Evolutionary conservation across 1,140 invertebrate species (phyloP), one percentile per base, ranked within the genome.

Genomic region (Drusus annulatus): DNA sequence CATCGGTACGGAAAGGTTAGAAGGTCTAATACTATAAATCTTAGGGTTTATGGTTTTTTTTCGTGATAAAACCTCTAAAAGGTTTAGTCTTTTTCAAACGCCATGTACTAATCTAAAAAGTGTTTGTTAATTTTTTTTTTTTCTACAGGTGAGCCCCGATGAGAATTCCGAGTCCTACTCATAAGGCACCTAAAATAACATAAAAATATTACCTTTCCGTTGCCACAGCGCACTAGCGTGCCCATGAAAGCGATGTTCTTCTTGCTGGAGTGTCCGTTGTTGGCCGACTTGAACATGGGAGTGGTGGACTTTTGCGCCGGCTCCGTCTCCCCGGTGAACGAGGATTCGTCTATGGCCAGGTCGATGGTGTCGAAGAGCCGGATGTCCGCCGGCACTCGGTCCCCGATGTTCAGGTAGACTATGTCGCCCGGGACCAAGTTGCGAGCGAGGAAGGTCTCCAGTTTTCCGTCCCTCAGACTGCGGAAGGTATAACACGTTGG

Each of bases 201-300:
- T 2, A 28, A 2, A 28, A 28, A 13, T 13, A 8, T 13, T 13
- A 96, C 96, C 92, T 98, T 98, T 78, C 98, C 98, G 88, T 96
- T 95, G n/a, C 98, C 99, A 87, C 96, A 97, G 54, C 98, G 91
- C 3, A 99, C 97, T 58, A 99, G 90, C 0, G 99, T 99, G 50
- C 99, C 99, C 98, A 99, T 99, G 87, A 99, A 99, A 4, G 97
- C 97, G 80, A 99, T 95, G 88, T 99, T 99, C 84, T 93, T 94
- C 87, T 96, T 95, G 28, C 89, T 86, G 0, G 89, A 88, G 51
- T 89, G 90, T 0, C 90, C 85, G 2, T 93, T 93, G 85, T 93
- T 93, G 56, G 94, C 90, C 31, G 91, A 86, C 31, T 90, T 88
- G 25, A 88, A 86, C 80, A 88, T 81, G 4, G 88, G 83, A 21